Percentiles rank a stretch among this genome's conserved stretches.
Evolutionary conservation across 2,888 invertebrate species (phyloP).

Genomic region (Pseudolycoriella hygida): DNA sequence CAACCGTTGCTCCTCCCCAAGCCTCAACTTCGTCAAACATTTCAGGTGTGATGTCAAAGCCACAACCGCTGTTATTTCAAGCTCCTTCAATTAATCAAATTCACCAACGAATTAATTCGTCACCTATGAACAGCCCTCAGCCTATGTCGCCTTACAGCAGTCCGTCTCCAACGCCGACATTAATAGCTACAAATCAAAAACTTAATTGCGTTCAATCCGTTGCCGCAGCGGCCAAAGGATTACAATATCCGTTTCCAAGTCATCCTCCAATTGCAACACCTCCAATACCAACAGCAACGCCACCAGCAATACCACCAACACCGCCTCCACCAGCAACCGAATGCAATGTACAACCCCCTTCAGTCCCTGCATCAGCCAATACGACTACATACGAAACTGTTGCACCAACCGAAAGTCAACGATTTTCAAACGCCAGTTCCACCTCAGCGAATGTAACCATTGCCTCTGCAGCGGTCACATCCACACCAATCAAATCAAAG

Average conservation of each 20-base stretch:
- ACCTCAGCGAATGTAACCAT: not conserved
- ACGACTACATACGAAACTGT: constrained; percentile 24
- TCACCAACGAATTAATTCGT: constrained; percentile 9
- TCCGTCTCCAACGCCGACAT: constrained; percentile 24
- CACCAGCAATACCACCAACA: constrained; percentile 22
- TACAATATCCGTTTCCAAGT: constrained; percentile 64
- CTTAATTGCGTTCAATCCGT: constrained; percentile 7
- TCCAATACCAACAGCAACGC: constrained; percentile 18
- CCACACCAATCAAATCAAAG: constrained; percentile 17
- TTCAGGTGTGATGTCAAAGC: not conserved
- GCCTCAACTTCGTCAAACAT: not conserved
- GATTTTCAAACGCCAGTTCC: constrained; percentile 4
- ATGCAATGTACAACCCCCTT: constrained; percentile 18
- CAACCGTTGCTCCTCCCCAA: not conserved
- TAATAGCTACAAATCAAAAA: constrained; percentile 6
- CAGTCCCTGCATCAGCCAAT: constrained; percentile 15
- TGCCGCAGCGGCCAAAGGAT: constrained; percentile 21
- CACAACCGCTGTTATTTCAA: not conserved
- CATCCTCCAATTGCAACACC: constrained; percentile 41
- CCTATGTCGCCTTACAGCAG: constrained; percentile 27
- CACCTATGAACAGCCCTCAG: constrained; percentile 30
- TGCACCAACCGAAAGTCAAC: constrained; percentile 6
- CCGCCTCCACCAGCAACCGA: constrained; percentile 13
- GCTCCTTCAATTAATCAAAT: constrained; percentile 1
- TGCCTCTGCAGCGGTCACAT: constrained; percentile 7